Base-by-base conservation (phyloP, 2,888 invertebrate species). In the Melitaea athalia region DNA sequence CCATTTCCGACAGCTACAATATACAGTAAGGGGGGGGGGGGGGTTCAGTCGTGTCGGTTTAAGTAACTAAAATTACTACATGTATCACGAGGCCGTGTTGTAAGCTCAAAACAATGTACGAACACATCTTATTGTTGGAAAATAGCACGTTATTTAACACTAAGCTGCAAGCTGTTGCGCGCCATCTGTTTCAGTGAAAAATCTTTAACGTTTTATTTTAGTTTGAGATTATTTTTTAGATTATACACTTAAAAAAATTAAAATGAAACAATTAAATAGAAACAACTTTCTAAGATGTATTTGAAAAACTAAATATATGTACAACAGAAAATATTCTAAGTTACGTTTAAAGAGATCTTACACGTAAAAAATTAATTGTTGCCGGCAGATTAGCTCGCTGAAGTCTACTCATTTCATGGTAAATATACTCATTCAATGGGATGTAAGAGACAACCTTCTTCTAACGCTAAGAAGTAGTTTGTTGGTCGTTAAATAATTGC, bases 91-190 rank as follows among this genome's bases (percentile, higher is more conserved):
- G 49, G 53, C 45, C 67, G 52, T 63, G 59, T 68, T 47, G 45
- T 64, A 66, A 42, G 53, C 64, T 68, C 59, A 68, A 66, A 70
- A 67, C 71, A 68, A 70, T 73, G 66, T 72, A 63, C 59, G 38
- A 50, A 70, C 62, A 57, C 49, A 63, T 64, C 67, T 62, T 69
- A 67, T 67, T 68, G 69, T 67, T 67, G 64, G 64, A 67, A 67
- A 69, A 72, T 67, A 69, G 67, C 64, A 64, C 64, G 68, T 69
- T 69, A 67, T 69, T 64, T 69, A 67, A 69, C 65, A 70, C 63
- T 69, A 69, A 69, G 67, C 67, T 72, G 59, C 67, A 67, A 69
- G 69, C 69, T 69, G 69, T 69, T 69, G 64, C 69, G 42, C 62
- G 57, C 67, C 64, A 59, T 72, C 67, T 67, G 67, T 72, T 69